Conservation (phyloP, 2,797 vertebrate genomes). For the Galagoides demidoff region DNA sequence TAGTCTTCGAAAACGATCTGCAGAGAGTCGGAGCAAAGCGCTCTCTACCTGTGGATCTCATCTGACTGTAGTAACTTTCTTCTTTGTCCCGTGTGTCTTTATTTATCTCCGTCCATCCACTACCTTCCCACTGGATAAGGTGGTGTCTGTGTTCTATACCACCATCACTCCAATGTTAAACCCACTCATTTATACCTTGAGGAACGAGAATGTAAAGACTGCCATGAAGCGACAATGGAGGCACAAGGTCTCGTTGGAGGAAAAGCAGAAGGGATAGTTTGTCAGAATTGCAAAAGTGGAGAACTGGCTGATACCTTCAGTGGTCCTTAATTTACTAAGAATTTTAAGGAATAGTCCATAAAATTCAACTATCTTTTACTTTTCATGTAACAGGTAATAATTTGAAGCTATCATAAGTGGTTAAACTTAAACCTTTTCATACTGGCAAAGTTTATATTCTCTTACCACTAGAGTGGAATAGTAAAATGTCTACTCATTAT, state of each 20-base stretch:
- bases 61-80: conserved; percentile 73
- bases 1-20: conserved; percentile 57
- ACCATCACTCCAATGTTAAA: conserved; percentile 77
- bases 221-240: conserved; percentile 50
- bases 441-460: not conserved
- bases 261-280: conserved; percentile 30
- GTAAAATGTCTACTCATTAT: not conserved
- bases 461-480: not conserved
- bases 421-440: not conserved
- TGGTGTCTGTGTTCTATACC: conserved; percentile 78
- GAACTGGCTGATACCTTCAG: not conserved
- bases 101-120: conserved; percentile 74
- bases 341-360: not conserved
- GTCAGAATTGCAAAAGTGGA: not conserved
- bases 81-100: conserved; percentile 76
- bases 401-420: not conserved
- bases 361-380: not conserved
- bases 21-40: conserved; percentile 58
- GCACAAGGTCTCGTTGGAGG: not conserved
- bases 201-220: conserved; percentile 69
- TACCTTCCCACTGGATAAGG: conserved; percentile 69
- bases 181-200: conserved; percentile 79
- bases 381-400: not conserved
- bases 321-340: not conserved
- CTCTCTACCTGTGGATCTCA: conserved; percentile 78